Evolutionary conservation across 2,888 invertebrate genomes (phyloP).

Genomic region (Pherbina coryleti): DNA sequence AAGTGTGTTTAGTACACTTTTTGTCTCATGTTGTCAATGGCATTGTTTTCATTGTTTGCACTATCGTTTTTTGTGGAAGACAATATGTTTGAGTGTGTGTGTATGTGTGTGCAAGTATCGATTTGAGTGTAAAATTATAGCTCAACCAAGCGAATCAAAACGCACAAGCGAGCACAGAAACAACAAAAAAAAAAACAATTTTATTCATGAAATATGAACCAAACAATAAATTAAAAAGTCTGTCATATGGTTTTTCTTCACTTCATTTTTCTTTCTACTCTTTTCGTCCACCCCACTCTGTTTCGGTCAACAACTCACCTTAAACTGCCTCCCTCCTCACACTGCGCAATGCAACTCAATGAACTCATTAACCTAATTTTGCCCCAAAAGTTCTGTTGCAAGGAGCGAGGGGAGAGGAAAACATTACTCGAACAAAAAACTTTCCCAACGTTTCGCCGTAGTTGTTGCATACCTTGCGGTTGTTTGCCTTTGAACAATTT

Average conservation of each 20-base stretch:
- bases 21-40: no score
- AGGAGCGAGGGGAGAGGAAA: not conserved
- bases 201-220: not conserved
- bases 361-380: slow-evolving; percentile 30
- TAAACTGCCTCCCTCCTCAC: not conserved
- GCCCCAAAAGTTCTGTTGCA: not conserved
- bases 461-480: not conserved
- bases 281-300: not conserved
- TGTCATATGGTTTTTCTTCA: not conserved
- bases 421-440: not conserved
- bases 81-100: not conserved
- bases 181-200: not conserved
- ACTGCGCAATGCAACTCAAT: not conserved
- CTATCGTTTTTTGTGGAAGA: no score
- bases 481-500: not conserved
- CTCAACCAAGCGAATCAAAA: no score
- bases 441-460: not conserved
- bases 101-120: not conserved
- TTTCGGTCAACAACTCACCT: not conserved
- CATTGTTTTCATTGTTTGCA: no score
- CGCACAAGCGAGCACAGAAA: no score
- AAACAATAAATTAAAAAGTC: slow-evolving; percentile 5
- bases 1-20: no score
- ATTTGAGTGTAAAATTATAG: not conserved
- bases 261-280: not conserved